phyloP scores from a whole-genome alignment of 1,140 invertebrate genomes.

The Hyposmocoma kahamanoa region DNA sequence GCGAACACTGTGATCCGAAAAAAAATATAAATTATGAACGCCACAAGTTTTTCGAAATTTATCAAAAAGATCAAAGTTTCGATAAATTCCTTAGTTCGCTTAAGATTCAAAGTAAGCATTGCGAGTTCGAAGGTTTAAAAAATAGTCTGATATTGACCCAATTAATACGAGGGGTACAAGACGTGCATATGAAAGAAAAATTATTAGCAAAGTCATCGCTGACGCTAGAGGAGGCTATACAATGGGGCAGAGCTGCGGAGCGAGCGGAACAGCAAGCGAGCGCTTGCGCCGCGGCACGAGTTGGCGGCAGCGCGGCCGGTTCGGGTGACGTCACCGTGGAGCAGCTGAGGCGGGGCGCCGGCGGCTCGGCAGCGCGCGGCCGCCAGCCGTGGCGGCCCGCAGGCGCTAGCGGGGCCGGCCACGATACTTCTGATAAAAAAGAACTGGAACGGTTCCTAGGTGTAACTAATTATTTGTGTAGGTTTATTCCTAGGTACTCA shows the following conservation, averaged over 20 bases:
- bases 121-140: background rate
- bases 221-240: background rate
- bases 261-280: background rate
- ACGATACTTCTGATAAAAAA: slow-evolving; percentile 32
- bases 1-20: slow-evolving; percentile 5
- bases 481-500: slow-evolving; percentile 52
- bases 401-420: slow-evolving; percentile 5
- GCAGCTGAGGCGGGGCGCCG: too few species aligned
- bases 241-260: background rate
- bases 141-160: background rate
- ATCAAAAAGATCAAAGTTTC: background rate
- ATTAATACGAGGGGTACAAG: background rate
- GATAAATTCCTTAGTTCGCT: background rate
- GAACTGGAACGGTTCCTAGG: slow-evolving; percentile 49
- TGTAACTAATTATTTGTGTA: slow-evolving; percentile 38
- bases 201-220: background rate
- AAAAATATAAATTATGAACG: slow-evolving; percentile 17
- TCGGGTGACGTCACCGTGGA: too few species aligned
- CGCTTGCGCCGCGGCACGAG: background rate
- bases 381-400: background rate
- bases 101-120: background rate
- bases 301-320: background rate
- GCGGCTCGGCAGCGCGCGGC: background rate
- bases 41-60: slow-evolving; percentile 8
- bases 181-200: background rate